These are phyloP conservation scores for Rhodinocichla rosea DNA, from an alignment of 2,113 vertebrate genomes.

Conservation along the genomic window DNA sequence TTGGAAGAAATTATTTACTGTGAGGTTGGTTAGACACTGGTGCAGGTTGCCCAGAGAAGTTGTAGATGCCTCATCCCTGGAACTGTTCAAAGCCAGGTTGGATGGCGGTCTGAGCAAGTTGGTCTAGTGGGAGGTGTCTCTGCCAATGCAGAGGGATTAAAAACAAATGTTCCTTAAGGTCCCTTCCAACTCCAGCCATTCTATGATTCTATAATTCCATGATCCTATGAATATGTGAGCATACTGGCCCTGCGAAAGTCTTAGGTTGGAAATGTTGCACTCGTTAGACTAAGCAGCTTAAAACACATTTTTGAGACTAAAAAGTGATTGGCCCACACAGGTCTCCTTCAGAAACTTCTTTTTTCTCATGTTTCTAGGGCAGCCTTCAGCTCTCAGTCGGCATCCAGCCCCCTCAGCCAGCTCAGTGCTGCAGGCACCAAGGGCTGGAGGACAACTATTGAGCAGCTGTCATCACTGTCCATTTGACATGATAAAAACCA, in stretches of 20 bases:
- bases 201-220: not conserved
- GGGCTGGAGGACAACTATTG: not conserved
- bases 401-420: fast-evolving
- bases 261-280: not conserved
- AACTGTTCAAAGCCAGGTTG: not conserved
- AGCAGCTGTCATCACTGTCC: not conserved
- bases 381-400: not conserved
- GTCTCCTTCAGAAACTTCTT: not conserved
- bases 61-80: not conserved
- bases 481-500: fast-evolving
- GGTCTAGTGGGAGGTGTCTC: not conserved
- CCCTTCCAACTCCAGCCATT: not conserved
- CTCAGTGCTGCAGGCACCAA: not conserved
- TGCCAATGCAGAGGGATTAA: not conserved
- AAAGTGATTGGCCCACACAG: not conserved
- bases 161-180: not conserved
- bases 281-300: not conserved
- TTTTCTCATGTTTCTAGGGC: not conserved
- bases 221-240: not conserved
- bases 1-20: not conserved
- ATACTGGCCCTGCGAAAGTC: not conserved
- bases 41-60: not conserved
- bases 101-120: not conserved
- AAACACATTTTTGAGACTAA: not conserved
- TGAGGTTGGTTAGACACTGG: not conserved